phyloP scores from a whole-genome alignment of 2,113 vertebrate species.

The Xyrauchen texanus region DNA sequence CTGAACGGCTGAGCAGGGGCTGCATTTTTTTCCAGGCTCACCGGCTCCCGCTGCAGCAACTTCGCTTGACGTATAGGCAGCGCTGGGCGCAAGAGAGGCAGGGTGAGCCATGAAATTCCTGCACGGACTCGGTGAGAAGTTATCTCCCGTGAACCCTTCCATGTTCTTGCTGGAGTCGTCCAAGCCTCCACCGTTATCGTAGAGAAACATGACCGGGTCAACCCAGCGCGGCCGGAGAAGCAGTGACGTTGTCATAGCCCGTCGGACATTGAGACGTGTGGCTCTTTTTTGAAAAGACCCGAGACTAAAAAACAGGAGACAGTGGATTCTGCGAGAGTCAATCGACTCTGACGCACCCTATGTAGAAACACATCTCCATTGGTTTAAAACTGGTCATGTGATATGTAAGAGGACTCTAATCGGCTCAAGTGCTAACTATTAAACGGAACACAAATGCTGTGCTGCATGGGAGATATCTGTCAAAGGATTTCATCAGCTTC shows the following conservation, averaged over 20 bases:
- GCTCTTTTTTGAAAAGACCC: constrained; percentile 92
- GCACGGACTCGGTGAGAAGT: constrained; percentile 91
- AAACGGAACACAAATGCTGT: constrained; percentile 55
- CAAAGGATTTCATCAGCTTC: constrained; percentile 36
- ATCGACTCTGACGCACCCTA: constrained; percentile 82
- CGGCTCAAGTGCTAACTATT: constrained; percentile 56
- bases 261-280: constrained; percentile 85
- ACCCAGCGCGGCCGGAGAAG: constrained; percentile 97
- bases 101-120: constrained; percentile 94
- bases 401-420: constrained; percentile 89
- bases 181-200: constrained; percentile 84
- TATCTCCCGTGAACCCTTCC: constrained; percentile 88
- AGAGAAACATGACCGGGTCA: constrained; percentile 98
- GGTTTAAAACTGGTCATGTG: constrained; percentile 82
- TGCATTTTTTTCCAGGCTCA: constrained; percentile 93
- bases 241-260: constrained; percentile 98
- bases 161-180: constrained; percentile 94
- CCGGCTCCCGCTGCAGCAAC: constrained; percentile 84
- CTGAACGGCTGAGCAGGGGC: constrained; percentile 91
- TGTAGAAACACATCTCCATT: constrained; percentile 83
- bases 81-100: constrained; percentile 84
- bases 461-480: constrained; percentile 59
- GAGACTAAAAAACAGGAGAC: constrained; percentile 81
- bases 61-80: constrained; percentile 81
- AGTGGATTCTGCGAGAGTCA: constrained; percentile 81